Conservation (phyloP, 1,140 invertebrate genomes). For the Heliothis virescens region DNA sequence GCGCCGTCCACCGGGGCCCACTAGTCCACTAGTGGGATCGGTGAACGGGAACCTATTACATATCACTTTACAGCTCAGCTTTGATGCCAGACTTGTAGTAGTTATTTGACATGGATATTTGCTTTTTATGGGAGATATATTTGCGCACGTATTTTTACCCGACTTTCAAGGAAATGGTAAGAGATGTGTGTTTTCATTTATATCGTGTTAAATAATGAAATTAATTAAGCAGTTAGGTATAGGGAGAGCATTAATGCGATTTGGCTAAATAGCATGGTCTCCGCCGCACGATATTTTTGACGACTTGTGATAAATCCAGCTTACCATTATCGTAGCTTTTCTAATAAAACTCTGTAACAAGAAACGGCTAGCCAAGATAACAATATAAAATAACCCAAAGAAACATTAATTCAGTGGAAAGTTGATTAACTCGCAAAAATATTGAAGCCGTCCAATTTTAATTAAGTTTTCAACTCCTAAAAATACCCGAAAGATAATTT, state of each 20-base stretch:
- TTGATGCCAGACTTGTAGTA: not conserved
- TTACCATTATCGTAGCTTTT: too few species aligned
- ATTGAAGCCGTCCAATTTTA: constrained; percentile 14
- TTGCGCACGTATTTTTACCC: too few species aligned
- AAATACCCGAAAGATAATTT: constrained; percentile 28
- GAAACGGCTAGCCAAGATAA: not conserved
- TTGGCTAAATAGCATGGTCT: too few species aligned
- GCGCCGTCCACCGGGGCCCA: constrained; percentile 24
- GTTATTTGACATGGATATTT: constrained; percentile 27
- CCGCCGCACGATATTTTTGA: not conserved
- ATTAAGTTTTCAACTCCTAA: constrained; percentile 28
- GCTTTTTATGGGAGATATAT: not conserved
- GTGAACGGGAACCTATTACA: constrained; percentile 21
- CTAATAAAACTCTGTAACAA: not conserved
- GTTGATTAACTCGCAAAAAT: constrained; percentile 28
- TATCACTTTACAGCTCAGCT: constrained; percentile 29
- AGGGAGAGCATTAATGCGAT: too few species aligned
- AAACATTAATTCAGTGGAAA: not conserved
- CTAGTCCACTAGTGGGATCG: not conserved
- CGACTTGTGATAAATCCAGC: not conserved
- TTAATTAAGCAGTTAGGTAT: too few species aligned
- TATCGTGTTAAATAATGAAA: not conserved
- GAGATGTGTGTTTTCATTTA: not conserved
- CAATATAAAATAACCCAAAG: constrained; percentile 17
- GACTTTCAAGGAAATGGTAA: too few species aligned